Percentiles rank a stretch among this genome's conserved stretches.
Conservation (phyloP, 2,888 invertebrate genomes). For the Deladenus siricidicola region DNA sequence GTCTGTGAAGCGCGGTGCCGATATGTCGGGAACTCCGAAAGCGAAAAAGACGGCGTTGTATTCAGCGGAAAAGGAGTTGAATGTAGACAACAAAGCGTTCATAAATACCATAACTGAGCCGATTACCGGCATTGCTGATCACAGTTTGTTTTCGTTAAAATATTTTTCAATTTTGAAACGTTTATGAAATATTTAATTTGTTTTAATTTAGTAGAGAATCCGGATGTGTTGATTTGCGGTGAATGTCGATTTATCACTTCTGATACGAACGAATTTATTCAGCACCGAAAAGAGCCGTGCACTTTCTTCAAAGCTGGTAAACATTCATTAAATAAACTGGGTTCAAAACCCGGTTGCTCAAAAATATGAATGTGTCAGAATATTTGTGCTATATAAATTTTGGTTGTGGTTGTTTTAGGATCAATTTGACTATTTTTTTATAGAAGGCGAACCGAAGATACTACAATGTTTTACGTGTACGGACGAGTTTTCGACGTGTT, state of each 20-base stretch:
- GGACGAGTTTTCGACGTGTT: slow-evolving; percentile 12
- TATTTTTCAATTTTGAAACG: neutral
- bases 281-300: slow-evolving; percentile 20
- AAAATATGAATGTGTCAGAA: no score
- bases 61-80: neutral
- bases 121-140: neutral
- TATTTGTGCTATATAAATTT: no score
- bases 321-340: no score
- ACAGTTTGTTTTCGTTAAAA: neutral
- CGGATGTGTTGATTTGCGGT: slow-evolving; percentile 23
- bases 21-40: neutral
- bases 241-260: slow-evolving; percentile 17
- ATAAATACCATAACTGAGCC: neutral
- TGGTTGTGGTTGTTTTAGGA: no score
- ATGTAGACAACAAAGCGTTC: neutral
- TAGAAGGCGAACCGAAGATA: slow-evolving; percentile 15
- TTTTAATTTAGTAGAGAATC: neutral
- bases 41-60: neutral
- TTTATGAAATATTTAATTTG: neutral
- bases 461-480: slow-evolving; percentile 21
- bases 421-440: neutral
- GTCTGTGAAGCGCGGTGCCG: neutral
- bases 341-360: no score
- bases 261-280: slow-evolving; percentile 16
- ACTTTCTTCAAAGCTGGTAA: slow-evolving; percentile 11